Evolutionary conservation across 2,113 vertebrate genomes (phyloP).

Genomic region (Indicator indicator): DNA sequence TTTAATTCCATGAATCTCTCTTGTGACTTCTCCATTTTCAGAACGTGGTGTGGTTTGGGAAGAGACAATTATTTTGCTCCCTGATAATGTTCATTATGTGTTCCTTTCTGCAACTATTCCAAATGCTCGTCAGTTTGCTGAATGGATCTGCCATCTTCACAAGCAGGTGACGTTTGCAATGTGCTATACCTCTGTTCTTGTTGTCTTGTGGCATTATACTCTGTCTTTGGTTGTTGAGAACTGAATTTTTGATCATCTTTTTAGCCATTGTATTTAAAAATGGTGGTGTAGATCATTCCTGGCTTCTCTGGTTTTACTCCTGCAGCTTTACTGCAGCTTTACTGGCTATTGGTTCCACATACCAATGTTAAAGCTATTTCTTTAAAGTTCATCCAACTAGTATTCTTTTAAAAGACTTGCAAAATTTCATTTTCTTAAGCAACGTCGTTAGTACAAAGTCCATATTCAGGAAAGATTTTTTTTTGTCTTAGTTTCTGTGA

Average conservation of each 20-base stretch:
- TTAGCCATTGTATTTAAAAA: not conserved
- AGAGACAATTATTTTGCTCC: conserved; percentile 98
- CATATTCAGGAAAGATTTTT: not conserved
- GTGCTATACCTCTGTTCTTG: rapidly evolving
- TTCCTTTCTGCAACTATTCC: conserved; percentile 98
- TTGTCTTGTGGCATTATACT: not conserved
- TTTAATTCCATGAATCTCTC: not conserved
- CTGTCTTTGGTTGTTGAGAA: not conserved
- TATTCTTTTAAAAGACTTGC: not conserved
- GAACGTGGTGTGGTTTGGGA: conserved; percentile 99
- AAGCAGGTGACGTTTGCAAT: conserved; percentile 84
- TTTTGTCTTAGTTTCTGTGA: not conserved
- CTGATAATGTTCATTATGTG: conserved; percentile 97
- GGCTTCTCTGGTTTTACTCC: not conserved
- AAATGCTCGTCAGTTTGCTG: conserved; percentile 96
- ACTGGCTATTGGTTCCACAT: not conserved
- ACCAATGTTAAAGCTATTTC: not conserved
- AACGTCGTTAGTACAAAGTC: not conserved
- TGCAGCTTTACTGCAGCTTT: not conserved
- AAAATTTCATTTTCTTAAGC: not conserved
- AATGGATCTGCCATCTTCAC: conserved; percentile 98
- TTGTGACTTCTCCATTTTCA: conserved; percentile 59
- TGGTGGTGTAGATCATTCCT: not conserved
- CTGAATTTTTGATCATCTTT: not conserved
- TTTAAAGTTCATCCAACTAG: not conserved